A percentile compares a stretch with the other conserved stretches of the same genome.
phyloP scores from a whole-genome alignment of 2,113 vertebrate species.

The Asarcornis scutulata region DNA sequence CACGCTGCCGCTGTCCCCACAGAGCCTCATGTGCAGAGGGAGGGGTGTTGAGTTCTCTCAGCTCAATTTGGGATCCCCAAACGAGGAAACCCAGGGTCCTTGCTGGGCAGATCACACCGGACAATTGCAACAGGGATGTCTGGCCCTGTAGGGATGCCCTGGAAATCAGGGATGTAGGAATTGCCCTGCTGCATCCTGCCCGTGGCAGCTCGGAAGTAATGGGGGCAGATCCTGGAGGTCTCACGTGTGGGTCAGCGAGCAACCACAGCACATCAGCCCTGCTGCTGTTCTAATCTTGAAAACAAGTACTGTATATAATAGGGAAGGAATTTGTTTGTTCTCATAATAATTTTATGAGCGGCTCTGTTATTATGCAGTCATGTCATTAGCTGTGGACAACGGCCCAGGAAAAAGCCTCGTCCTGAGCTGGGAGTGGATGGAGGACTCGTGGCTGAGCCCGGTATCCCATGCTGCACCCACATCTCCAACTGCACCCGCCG shows the following conservation, averaged over 20 bases:
- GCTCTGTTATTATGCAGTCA: background rate
- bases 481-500: background rate
- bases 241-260: background rate
- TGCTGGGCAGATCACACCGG: background rate
- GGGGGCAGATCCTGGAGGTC: background rate
- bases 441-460: accelerated
- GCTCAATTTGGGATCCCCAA: background rate
- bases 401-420: background rate
- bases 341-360: conserved; percentile 40
- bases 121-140: background rate
- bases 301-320: conserved; percentile 10
- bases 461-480: background rate
- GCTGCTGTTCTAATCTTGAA: background rate
- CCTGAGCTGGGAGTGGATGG: accelerated
- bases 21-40: background rate
- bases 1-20: background rate
- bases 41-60: background rate
- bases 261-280: background rate
- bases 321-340: conserved; percentile 44
- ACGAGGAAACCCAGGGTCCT: background rate
- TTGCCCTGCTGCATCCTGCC: background rate
- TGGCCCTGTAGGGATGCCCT: background rate
- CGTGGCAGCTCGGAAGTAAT: background rate
- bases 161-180: background rate
- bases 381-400: background rate